Base-by-base conservation (phyloP, 2,113 vertebrate species). In the Rhynchopsitta pachyrhyncha region DNA sequence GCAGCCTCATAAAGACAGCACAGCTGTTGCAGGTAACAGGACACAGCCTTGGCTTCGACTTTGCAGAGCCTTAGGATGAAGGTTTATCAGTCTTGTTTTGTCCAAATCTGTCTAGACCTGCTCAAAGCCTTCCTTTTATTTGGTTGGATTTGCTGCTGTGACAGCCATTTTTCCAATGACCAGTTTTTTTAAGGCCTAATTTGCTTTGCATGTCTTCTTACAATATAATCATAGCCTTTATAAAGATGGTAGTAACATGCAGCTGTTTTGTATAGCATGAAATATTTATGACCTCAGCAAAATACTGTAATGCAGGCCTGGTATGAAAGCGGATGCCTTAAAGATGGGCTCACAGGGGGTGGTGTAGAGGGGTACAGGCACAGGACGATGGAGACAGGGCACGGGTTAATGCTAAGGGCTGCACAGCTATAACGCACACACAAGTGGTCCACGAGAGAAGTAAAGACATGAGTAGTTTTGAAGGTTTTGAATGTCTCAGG, bases 211-310 rank as follows among this genome's bases (percentile, higher is more conserved):
- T 18, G 11, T 33, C 64, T 90, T 57, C 10, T 7, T 67, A 25
- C 46, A 53, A 42, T 17, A 33, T 7, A 52, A 47, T 55, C 28
- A 41, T 9, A 39, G 31, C 19, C 71, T 76, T 71, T 53, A 41
- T 13, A 37, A 10, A 39, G 53, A 7, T 5, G 64, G 17, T 4
- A 44, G 66, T 33, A 82, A 67, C 27, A 44, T 0, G 2, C 39
- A 81, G 44, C 23, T 82, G 18, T 73, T 57, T 28, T 59, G 24
- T 28, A 28, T 13, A 29, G 16, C 0, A 0, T n/a, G 55, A 50
- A 49, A 33, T 42, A 74, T 47, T 39, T 47, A 69, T 37, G 49
- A 5, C 39, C 49, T 33, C 16, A 66, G 49, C 23, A 74, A 66
- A 63, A 83, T 23, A 49, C 68, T 46, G 46, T 29, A 44, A 46